Percentiles rank a stretch among this genome's conserved stretches.
Evolutionary conservation across 2,797 vertebrate species (phyloP).

Genomic region (Huso huso): DNA sequence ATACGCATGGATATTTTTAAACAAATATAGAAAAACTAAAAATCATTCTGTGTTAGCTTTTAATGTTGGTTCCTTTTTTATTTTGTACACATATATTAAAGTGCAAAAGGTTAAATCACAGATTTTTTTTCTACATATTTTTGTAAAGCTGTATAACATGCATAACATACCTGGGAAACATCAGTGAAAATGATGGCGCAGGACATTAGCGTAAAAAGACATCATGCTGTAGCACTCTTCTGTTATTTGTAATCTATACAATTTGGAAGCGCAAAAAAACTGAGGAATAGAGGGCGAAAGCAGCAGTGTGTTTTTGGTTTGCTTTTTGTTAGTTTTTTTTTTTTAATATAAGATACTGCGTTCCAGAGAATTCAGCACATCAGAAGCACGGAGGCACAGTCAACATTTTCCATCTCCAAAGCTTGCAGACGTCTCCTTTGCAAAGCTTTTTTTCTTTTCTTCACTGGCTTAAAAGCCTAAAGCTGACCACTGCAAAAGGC

Average conservation of each 20-base stretch:
- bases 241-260: constrained; percentile 56
- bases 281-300: constrained; percentile 65
- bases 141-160: constrained; percentile 45
- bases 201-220: constrained; percentile 43
- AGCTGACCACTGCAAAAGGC: constrained; percentile 76
- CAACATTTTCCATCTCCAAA: constrained; percentile 66
- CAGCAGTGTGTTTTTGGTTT: constrained; percentile 35
- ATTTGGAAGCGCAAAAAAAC: constrained; percentile 54
- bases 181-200: constrained; percentile 51
- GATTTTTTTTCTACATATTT: neutral
- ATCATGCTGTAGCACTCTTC: constrained; percentile 63
- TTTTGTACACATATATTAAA: neutral
- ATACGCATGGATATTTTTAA: neutral
- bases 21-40: neutral
- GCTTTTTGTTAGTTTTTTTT: constrained; percentile 28
- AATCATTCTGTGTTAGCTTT: neutral
- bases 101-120: neutral
- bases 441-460: constrained; percentile 59
- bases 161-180: constrained; percentile 65
- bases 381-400: constrained; percentile 52
- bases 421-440: constrained; percentile 31
- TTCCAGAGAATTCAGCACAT: constrained; percentile 74
- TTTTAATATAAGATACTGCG: constrained; percentile 32
- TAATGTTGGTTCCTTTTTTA: neutral
- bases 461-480: constrained; percentile 66